Evolutionary conservation across 2,113 vertebrate species (phyloP).

Genomic region (Zosterops pallidus): DNA sequence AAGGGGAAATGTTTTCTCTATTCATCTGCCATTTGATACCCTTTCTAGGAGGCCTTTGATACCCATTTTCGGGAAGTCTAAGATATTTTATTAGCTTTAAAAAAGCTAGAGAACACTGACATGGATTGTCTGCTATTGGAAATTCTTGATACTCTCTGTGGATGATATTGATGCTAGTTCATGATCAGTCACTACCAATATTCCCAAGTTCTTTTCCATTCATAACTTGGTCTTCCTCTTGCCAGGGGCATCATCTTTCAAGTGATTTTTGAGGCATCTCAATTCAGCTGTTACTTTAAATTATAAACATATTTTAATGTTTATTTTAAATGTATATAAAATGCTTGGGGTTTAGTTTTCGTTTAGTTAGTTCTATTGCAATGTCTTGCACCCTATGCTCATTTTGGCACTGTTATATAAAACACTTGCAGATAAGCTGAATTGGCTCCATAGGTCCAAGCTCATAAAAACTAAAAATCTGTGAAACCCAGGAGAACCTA

Average conservation of each 20-base stretch:
- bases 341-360: neutral
- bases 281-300: neutral
- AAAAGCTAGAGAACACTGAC: neutral
- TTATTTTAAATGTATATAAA: neutral
- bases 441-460: neutral
- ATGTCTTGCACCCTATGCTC: neutral
- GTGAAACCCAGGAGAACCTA: neutral
- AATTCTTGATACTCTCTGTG: neutral
- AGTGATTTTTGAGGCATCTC: neutral
- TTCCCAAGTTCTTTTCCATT: neutral
- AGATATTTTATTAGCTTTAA: neutral
- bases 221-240: neutral
- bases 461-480: neutral
- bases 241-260: neutral
- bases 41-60: neutral
- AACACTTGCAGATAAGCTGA: neutral
- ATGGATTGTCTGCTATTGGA: neutral
- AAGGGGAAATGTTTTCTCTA: neutral
- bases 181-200: neutral
- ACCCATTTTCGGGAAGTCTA: neutral
- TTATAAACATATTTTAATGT: neutral
- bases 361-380: neutral
- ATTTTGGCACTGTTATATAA: neutral
- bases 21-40: neutral
- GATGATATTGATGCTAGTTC: neutral